A percentile compares a stretch with the other conserved stretches of the same genome.
phyloP scores from a whole-genome alignment of 2,797 vertebrate genomes.

The Psittacula echo region DNA sequence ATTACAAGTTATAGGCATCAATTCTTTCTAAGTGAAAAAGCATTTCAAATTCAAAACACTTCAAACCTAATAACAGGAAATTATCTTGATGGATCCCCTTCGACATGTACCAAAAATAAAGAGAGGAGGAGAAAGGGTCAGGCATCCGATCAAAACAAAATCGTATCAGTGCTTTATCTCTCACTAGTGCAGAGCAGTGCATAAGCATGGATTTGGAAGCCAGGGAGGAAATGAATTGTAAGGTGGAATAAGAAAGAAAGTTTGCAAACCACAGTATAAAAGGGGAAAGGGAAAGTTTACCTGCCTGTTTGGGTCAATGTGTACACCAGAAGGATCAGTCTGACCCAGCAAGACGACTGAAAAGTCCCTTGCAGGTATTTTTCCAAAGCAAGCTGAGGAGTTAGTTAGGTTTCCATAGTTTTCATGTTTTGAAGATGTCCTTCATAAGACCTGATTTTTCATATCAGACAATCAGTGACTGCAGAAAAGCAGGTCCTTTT shows the following conservation, averaged over 20 bases:
- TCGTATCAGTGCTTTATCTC: conserved; percentile 29
- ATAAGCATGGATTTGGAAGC: conserved; percentile 29
- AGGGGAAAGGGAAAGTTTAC: not conserved
- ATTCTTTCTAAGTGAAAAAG: conserved; percentile 80
- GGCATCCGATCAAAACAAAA: conserved; percentile 68
- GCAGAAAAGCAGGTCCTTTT: not conserved
- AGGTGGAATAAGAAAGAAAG: not conserved
- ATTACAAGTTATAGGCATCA: conserved; percentile 79
- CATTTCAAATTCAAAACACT: conserved; percentile 82
- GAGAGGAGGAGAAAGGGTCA: conserved; percentile 63
- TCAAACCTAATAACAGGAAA: conserved; percentile 79
- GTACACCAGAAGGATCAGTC: not conserved
- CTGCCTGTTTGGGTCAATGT: not conserved
- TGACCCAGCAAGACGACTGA: not conserved
- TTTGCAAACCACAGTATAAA: not conserved
- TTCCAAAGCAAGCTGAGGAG: not conserved
- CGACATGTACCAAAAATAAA: conserved; percentile 54
- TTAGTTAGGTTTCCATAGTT: not conserved
- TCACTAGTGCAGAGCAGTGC: conserved; percentile 50
- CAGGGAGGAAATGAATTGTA: not conserved
- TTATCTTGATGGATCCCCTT: conserved; percentile 80
- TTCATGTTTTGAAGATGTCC: not conserved
- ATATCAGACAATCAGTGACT: not conserved
- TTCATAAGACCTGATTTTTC: not conserved
- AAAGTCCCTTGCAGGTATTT: not conserved